phyloP scores from a whole-genome alignment of 1,140 invertebrate genomes.

The Calycopis cecrops region DNA sequence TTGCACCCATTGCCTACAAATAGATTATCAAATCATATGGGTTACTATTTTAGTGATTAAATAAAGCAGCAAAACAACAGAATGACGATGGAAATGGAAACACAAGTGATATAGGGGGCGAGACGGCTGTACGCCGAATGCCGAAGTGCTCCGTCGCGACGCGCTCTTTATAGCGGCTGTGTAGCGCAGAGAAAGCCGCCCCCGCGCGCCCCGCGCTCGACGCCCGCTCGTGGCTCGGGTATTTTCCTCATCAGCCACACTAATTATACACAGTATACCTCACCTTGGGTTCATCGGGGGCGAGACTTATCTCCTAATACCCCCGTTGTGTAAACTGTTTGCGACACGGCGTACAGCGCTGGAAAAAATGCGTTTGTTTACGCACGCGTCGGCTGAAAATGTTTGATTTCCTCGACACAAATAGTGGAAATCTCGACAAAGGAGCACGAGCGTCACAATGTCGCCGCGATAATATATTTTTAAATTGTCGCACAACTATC shows the following conservation, averaged over 20 bases:
- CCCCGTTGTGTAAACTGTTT: constrained; percentile 10
- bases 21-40: constrained; percentile 51
- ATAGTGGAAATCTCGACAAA: constrained; percentile 8
- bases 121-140: constrained; percentile 72
- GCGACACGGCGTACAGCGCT: not conserved
- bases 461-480: too few relatives aligned
- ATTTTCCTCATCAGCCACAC: constrained; percentile 67
- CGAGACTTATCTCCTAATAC: constrained; percentile 31
- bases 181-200: constrained; percentile 66
- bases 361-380: constrained; percentile 6
- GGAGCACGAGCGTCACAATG: not conserved
- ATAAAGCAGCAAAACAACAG: constrained; percentile 36
- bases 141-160: constrained; percentile 64
- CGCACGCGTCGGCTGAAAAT: not conserved
- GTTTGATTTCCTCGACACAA: constrained; percentile 10
- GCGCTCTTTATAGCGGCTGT: constrained; percentile 67
- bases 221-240: constrained; percentile 52
- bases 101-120: constrained; percentile 54
- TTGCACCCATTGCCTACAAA: constrained; percentile 61
- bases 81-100: constrained; percentile 43
- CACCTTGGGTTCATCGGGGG: constrained; percentile 59
- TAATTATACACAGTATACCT: constrained; percentile 57
- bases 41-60: constrained; percentile 56
- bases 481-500: constrained; percentile 24
- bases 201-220: constrained; percentile 51